A percentile compares a stretch with the other conserved stretches of the same genome.
Evolutionary conservation across 2,888 invertebrate species (phyloP).

Genomic region (Mythimna ferrago): DNA sequence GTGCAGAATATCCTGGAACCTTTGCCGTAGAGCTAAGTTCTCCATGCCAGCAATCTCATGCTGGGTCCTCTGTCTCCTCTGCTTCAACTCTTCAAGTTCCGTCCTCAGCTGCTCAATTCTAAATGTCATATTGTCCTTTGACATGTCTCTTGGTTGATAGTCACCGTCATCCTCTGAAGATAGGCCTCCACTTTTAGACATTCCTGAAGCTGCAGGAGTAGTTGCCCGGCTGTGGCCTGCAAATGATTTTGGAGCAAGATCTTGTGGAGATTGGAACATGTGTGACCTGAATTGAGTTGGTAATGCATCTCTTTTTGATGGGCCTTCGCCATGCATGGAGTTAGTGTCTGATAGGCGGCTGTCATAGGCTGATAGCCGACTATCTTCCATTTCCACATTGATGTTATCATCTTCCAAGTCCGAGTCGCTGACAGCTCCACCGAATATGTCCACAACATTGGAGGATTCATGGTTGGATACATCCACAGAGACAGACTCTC

Average conservation of each 20-base stretch:
- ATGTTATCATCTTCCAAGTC: slow-evolving; percentile 95
- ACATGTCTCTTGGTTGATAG: slow-evolving; percentile 75
- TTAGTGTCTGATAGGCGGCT: slow-evolving; percentile 93
- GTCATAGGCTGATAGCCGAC: slow-evolving; percentile 93
- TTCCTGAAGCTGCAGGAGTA: slow-evolving; percentile 69
- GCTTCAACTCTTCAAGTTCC: slow-evolving; percentile 94
- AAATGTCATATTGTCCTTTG: slow-evolving; percentile 89
- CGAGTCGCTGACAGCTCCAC: slow-evolving; percentile 97
- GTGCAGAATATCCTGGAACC: slow-evolving; percentile 95
- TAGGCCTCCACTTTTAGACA: slow-evolving; percentile 70
- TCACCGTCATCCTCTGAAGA: slow-evolving; percentile 83
- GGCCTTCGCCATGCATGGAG: slow-evolving; percentile 79
- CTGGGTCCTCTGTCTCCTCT: slow-evolving; percentile 94
- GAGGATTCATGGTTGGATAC: slow-evolving; percentile 75
- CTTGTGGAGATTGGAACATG: slow-evolving; percentile 76
- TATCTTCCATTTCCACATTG: slow-evolving; percentile 95
- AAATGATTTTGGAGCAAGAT: slow-evolving; percentile 67
- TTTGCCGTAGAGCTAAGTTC: slow-evolving; percentile 95
- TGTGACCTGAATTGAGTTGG: slow-evolving; percentile 83
- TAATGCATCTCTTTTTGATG: slow-evolving; percentile 69
- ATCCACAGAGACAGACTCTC: slow-evolving; percentile 63
- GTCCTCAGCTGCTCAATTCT: slow-evolving; percentile 93
- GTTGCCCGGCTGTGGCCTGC: slow-evolving; percentile 69
- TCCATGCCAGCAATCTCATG: slow-evolving; percentile 96
- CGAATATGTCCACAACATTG: slow-evolving; percentile 95